Evolutionary conservation across 2,113 vertebrate species (phyloP), one percentile per base, ranked within the genome.

Genomic region (Neodon shergylaensis): DNA sequence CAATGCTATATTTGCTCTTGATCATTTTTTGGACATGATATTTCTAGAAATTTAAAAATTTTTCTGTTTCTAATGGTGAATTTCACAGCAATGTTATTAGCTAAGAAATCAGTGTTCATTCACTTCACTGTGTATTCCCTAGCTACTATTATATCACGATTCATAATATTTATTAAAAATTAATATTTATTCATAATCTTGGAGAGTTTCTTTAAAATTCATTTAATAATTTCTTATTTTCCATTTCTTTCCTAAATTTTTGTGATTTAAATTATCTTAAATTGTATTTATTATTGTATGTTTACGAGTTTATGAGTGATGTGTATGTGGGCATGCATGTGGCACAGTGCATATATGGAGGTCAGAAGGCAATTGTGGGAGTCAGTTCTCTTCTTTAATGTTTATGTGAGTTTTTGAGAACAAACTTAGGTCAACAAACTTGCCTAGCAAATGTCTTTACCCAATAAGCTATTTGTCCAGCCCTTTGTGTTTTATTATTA

Each of bases 1-100:
- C 11, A 61, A 12, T 3, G 1, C 22, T 19, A 24, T 54, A 68
- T 90, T 54, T 63, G n/a, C 14, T 90, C 36, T 33, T 81, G 33
- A 87, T 73, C 63, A 90, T 87, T 86, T 92, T 10, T 89, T 47
- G 92, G n/a, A 79, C 66, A 74, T 49, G 26, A 68, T 36, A 73
- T 47, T 84, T 26, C 47, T 79, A 10, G 33, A 79, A 92, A 26
- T 72, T 72, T 73, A 88, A n/a, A 83, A 44, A 33, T 42, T 61
- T 28, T 72, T 73, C 19, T 84, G 16, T 88, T 88, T 2, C 3
- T 28, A 66, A 0, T 26, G 77, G 31, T 84, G 65, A 94, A 7
- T 21, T 78, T 65, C 58, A 90, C 10, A 89, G 66, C 44, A 72
- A 63, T 26, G 28, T 16, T 36, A 47, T 85, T 82, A 66, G 19